Evolutionary conservation across 2,797 vertebrate genomes (phyloP), one percentile per base, ranked within the genome.

Genomic region (Huso huso): DNA sequence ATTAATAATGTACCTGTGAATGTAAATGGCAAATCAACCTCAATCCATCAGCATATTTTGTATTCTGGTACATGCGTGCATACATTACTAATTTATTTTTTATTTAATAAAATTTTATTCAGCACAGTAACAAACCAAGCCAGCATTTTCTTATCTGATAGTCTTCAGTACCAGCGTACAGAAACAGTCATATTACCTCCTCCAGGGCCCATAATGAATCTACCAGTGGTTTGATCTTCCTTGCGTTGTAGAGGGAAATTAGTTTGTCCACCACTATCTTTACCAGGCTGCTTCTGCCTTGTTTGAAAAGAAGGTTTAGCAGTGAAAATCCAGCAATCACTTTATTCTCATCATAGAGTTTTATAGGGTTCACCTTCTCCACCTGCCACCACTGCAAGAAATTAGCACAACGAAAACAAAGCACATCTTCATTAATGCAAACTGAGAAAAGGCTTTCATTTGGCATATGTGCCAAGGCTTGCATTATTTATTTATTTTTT

Each of bases 311-410:
- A 58, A 99, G 90, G 77, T 94, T 98, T 73, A 98, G 86, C 67
- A 99, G 93, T 6, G 97, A 99, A 79, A 99, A 99, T 57, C 97
- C 97, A 0, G 96, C 94, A 57, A 99, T 97, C 75, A 96, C 90
- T 88, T 99, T 99, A 88, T 99, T 99, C 81, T 99, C 97, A 80
- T 99, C 97, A 0, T 95, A 99, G 6, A 99, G 90, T 85, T 99
- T 99, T 82, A 99, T 95, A n/a, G 96, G 96, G 82, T 98, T 99
- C 76, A 99, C 95, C 78, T 99, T 99, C 85, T 99, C 97, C 71
- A 99, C 97, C 78, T 99, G 97, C 97, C 97, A 99, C 96, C 97
- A 99, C 97, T 99, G 79, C 10, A 78, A 75, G 66, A n/a, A 69
- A 74, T 55, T 55, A 55, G 53, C 7, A 55, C 4, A 55, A 55